Evolutionary conservation across 2,797 vertebrate genomes (phyloP).

Genomic region (Acanthurus lineatus): DNA sequence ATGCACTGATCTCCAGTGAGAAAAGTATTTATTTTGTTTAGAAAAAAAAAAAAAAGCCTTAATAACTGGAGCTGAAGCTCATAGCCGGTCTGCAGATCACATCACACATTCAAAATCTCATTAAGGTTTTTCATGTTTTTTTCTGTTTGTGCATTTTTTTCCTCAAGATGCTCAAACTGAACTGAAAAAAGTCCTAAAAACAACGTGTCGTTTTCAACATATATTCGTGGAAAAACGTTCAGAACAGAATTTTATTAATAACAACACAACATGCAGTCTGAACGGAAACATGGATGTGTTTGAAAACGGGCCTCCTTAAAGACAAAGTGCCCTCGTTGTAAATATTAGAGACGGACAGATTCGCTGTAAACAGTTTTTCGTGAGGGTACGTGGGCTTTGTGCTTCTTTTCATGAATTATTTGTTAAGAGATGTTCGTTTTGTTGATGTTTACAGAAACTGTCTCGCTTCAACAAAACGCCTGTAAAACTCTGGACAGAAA

Average conservation of each 20-base stretch:
- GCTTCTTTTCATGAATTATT: constrained; percentile 36
- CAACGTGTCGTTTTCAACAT: not conserved
- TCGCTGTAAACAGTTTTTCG: constrained; percentile 39
- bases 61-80: constrained; percentile 57
- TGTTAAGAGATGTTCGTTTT: constrained; percentile 39
- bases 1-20: constrained; percentile 69
- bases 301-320: not conserved
- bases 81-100: constrained; percentile 45
- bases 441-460: constrained; percentile 64
- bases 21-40: constrained; percentile 75
- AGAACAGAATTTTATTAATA: constrained; percentile 36
- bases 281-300: constrained; percentile 11
- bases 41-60: constrained; percentile 13
- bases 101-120: constrained; percentile 9
- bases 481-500: constrained; percentile 23
- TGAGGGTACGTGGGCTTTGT: constrained; percentile 38
- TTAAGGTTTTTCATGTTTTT: not conserved
- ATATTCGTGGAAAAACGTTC: not conserved
- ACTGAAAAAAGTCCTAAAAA: no score
- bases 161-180: not conserved
- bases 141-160: constrained; percentile 2
- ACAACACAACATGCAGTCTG: not conserved
- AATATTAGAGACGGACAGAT: constrained; percentile 41
- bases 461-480: not conserved
- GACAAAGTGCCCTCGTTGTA: constrained; percentile 50